Evolutionary conservation across 2,888 invertebrate genomes (phyloP).

Genomic region (Dioctria linearis): DNA sequence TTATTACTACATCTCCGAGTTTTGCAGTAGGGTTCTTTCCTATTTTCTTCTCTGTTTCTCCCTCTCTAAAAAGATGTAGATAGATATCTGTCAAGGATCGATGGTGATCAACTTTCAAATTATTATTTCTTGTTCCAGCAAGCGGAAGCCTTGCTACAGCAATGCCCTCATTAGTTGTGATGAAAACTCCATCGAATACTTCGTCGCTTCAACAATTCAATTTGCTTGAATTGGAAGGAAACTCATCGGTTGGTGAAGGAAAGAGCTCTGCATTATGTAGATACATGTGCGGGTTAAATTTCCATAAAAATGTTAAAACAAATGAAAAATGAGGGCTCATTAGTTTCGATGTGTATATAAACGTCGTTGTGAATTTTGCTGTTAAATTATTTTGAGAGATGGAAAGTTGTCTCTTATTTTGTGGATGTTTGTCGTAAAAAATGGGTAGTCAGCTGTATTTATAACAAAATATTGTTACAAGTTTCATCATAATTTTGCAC

Average conservation of each 20-base stretch:
- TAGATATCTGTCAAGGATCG: conserved; percentile 32
- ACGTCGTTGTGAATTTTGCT: conserved; percentile 20
- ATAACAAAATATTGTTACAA: too few relatives aligned
- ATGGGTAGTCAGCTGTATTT: neutral
- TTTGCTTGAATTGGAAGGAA: conserved; percentile 14
- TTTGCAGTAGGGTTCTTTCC: neutral
- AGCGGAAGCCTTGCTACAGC: conserved; percentile 13
- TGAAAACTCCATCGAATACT: conserved; percentile 36
- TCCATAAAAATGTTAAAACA: neutral
- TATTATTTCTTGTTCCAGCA: conserved; percentile 12
- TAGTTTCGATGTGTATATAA: conserved; percentile 18
- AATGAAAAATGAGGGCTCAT: conserved; percentile 13
- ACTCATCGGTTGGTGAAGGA: neutral
- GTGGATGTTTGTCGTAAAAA: conserved; percentile 11
- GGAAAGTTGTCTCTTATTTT: neutral
- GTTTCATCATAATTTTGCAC: too few relatives aligned
- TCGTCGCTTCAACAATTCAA: conserved; percentile 39
- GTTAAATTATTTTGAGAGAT: neutral
- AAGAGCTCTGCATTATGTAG: neutral
- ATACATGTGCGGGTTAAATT: neutral
- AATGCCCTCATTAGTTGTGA: conserved; percentile 41
- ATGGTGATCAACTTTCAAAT: conserved; percentile 41
- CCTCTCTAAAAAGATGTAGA: neutral
- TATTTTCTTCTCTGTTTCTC: neutral
- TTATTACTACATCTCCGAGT: conserved; percentile 10